Base-by-base conservation (phyloP, 2,113 vertebrate species). In the Sander vitreus region DNA sequence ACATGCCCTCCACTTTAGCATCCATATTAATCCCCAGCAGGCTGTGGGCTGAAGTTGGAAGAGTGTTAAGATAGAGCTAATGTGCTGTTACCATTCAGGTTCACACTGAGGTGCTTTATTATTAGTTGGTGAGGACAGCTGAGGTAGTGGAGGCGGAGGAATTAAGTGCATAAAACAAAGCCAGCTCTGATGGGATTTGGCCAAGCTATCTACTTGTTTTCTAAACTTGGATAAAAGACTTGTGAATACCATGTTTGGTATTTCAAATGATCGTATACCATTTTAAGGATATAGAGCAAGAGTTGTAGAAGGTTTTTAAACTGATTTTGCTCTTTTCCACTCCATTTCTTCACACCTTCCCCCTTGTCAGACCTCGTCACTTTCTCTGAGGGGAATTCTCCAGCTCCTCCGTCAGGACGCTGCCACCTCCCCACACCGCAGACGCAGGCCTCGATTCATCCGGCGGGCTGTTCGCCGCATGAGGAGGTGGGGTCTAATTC, bases 351-450 rank as follows among this genome's bases (percentile, higher is more conserved):
- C 65, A 9, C 33, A 2, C 63, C 16, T 43, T 19, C 11, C 23
- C 73, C 16, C 27, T 14, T 7, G 3, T 65, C 64, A 98, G 97
- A 94, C 96, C 23, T 96, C 96, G 0, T 92, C 97, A 43, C 94
- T 98, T 12, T 96, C 97, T 73, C 93, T 98, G 73, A 95, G 97
- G 64, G 96, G 96, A 36, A 95, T 97, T 30, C 94, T 97, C 1
- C 97, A 97, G 87, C 95, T 97, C 23, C 93, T 97, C 45, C 95
- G 97, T 14, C 96, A 97, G 67, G 96, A 97, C 43, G 94, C 95
- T 0, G 92, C 90, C 69, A 92, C 81, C 84, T 91, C 93, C 15
- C 89, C 93, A 0, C 95, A 94, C 64, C 95, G 96, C 50, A 87
- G 94, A 8, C 97, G 96, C 39, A 88, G 96, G 2, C 96, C 96